phyloP scores from a whole-genome alignment of 2,113 vertebrate genomes.

The Aphelocoma coerulescens region DNA sequence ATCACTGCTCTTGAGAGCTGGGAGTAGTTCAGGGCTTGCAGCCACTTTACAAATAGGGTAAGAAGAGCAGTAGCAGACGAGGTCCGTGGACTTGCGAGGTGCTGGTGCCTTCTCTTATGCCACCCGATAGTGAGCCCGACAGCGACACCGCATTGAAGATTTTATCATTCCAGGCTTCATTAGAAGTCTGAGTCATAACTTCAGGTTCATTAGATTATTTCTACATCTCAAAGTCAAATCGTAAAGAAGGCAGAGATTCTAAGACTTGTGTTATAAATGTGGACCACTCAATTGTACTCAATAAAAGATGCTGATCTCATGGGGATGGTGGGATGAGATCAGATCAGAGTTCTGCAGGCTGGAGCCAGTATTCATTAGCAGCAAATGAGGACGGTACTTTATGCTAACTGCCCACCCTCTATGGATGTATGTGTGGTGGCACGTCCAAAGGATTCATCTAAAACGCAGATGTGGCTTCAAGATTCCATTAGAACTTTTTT shows the following conservation, averaged over 20 bases:
- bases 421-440: background rate
- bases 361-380: background rate
- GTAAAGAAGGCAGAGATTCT: background rate
- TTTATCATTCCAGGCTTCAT: background rate
- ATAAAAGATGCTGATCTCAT: background rate
- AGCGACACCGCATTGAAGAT: background rate
- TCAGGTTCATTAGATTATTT: background rate
- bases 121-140: background rate
- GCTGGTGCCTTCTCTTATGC: background rate
- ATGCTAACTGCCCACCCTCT: background rate
- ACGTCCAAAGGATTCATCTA: background rate
- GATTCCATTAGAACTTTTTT: background rate
- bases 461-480: background rate
- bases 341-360: background rate
- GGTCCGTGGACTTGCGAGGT: background rate
- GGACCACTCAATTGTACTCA: background rate
- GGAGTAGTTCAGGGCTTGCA: background rate
- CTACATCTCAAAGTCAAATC: background rate
- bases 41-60: background rate
- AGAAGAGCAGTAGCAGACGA: fast-evolving
- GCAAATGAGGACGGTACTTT: background rate
- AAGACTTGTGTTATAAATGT: background rate
- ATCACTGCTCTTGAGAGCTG: background rate
- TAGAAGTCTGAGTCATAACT: background rate
- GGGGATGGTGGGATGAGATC: background rate